Evolutionary conservation across 2,888 invertebrate species (phyloP), one percentile per base, ranked within the genome.

Genomic region (Hofmannophila pseudospretella): DNA sequence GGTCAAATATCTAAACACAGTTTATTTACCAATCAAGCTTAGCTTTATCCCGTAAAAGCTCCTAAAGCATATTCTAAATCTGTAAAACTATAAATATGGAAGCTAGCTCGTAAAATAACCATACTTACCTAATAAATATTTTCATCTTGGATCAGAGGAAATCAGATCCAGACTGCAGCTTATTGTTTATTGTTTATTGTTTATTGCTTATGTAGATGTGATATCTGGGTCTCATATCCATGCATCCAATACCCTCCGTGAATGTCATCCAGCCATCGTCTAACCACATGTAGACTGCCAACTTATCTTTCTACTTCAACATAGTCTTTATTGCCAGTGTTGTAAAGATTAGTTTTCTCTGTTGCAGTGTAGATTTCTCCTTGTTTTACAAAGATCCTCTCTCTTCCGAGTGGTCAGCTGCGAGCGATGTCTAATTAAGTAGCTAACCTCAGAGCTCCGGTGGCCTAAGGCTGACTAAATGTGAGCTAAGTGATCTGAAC

Each of bases 381-480:
- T 43, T 48, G 32, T 45, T 51, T 44, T 46, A 42, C 51, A 55
- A 59, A 55, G 54, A 57, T 61, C 66, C 60, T 75, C 72, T 70
- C 67, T 72, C 70, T 73, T 70, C 67, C 60, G 56, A 74, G 78
- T 68, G 84, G 84, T 80, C 81, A 80, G 74, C 75, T 73, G 70
- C 71, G 58, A 69, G 72, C 67, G 79, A 78, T 75, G 70, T 76
- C 75, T 81, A 82, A 85, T 85, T 85, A 84, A 79, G 82, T 73
- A 78, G 68, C 65, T 68, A 69, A 78, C 81, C 81, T 75, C 79
- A 70, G 62, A 57, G 62, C 55, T 57, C 64, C 51, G 58, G 58
- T 70, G 60, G 73, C 54, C 58, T 42, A 37, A 40, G 42, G 45
- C 42, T 2, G 26, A 23, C 27, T 39, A 39, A 42, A 41, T 38